Percentiles rank a stretch among this genome's conserved stretches.
These are phyloP conservation scores for Lasaia peninsularis DNA, from an alignment of 1,140 invertebrate genomes.

Conservation along the genomic window DNA sequence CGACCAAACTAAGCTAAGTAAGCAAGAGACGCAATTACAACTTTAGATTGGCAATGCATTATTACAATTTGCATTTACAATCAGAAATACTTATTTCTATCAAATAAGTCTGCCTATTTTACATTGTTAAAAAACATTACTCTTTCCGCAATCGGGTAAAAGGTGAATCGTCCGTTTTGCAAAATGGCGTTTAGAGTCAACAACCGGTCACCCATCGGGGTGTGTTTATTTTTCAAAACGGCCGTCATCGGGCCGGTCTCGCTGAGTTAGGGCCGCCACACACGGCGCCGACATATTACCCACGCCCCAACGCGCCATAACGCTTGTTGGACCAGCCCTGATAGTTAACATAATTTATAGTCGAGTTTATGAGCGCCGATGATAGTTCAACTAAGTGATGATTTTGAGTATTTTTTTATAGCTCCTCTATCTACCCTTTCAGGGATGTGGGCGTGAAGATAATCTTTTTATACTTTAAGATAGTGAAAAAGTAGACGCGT, in stretches of 20 bases:
- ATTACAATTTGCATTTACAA: no score
- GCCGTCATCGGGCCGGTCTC: constrained; percentile 41
- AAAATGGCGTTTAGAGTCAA: constrained; percentile 43
- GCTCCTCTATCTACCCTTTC: no score
- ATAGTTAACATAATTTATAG: constrained; percentile 24
- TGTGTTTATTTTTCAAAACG: constrained; percentile 69
- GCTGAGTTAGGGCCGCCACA: constrained; percentile 61
- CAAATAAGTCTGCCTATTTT: no score
- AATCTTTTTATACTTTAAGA: no score
- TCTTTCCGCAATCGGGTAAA: not conserved
- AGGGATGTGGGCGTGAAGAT: no score
- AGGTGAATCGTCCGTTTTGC: constrained; percentile 9
- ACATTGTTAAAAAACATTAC: no score
- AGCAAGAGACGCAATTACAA: no score
- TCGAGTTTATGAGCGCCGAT: constrained; percentile 18
- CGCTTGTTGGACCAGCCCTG: constrained; percentile 27
- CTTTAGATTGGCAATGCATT: no score
- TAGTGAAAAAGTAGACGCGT: no score
- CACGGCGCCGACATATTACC: constrained; percentile 52
- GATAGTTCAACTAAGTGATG: not conserved
- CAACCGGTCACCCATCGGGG: constrained; percentile 37
- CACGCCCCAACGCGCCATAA: constrained; percentile 36
- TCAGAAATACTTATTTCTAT: no score
- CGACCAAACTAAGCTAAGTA: no score
- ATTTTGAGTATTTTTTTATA: not conserved